Base-by-base conservation (phyloP, 2,113 vertebrate genomes). In the Neogale vison region DNA sequence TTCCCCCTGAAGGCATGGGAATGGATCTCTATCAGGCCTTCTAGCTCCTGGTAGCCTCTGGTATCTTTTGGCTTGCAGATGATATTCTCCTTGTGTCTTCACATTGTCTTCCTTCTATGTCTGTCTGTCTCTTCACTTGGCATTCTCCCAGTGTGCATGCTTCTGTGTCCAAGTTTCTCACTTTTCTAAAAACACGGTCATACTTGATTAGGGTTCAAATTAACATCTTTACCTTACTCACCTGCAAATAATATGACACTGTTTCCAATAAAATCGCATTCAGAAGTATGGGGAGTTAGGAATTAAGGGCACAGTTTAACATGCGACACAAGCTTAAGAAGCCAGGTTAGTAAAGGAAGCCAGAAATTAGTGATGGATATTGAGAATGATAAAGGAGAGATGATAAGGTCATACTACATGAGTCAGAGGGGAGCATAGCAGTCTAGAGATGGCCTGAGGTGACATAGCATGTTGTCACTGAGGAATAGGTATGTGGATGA, bases 361-460 rank as follows among this genome's bases (percentile, higher is more conserved):
- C 29, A 21, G 18, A 96, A 11, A 8, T 29, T 65, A 80, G 55
- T 36, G 24, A 42, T 80, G 7, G 14, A n/a, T 71, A 50, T n/a
- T 84, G 61, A 59, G 17, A 88, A 50, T 34, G 20, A 39, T 71
- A 12, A 65, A 6, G 0, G 4, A 71, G 18, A 2, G 2, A 15
- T n/a, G 3, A 24, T 23, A 6, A 14, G 4, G 24, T 23, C 6
- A 47, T 21, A 39, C 1, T n/a, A 10, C 34, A 6, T 11, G 39
- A 50, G 36, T 24, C 10, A 21, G 26, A 55, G 4, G 3, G 4
- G 2, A 13, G 20, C 7, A 0, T 42, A 24, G 0, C 8, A 7
- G 20, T 8, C n/a, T 36, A 36, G 11, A 34, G 2, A 3, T 21
- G 36, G 18, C 7, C 4, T 42, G 71, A 0, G 34, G 17, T 10